These are phyloP conservation scores for Halocynthia roretzi DNA, from an alignment of 23 tunicate genomes.

Conservation along the genomic window DNA sequence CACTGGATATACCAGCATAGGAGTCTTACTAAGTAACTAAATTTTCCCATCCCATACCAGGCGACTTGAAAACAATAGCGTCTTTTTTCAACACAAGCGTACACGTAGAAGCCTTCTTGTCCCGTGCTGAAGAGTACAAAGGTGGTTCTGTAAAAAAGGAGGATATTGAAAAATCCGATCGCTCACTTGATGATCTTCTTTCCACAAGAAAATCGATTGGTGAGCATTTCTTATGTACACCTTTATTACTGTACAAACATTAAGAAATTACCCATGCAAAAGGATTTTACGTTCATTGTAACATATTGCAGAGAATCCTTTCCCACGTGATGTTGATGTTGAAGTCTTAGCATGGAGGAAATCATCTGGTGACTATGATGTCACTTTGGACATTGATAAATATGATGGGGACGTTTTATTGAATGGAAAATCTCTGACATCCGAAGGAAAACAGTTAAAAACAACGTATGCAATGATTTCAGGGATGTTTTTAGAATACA, in stretches of 20 bases:
- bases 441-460: background rate
- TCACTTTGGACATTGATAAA: background rate
- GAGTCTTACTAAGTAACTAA: too few relatives aligned
- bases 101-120: background rate
- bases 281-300: background rate
- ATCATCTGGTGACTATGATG: background rate
- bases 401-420: constrained; percentile 7
- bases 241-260: too few relatives aligned
- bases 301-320: constrained; percentile 2
- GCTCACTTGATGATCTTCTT: background rate
- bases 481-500: background rate
- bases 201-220: background rate
- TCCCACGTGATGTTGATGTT: constrained; percentile 1
- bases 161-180: background rate
- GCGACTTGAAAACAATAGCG: constrained; percentile 9
- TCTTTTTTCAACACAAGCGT: background rate
- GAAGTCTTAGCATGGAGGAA: background rate
- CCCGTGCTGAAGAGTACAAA: background rate
- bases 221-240: background rate
- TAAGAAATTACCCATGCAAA: background rate
- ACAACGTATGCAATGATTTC: background rate
- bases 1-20: too few relatives aligned
- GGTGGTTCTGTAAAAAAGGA: background rate
- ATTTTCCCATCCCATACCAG: background rate
- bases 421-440: constrained; percentile 3